These are phyloP conservation scores for Leptura quadrifasciata DNA, from an alignment of 2,888 invertebrate genomes.

Conservation along the genomic window DNA sequence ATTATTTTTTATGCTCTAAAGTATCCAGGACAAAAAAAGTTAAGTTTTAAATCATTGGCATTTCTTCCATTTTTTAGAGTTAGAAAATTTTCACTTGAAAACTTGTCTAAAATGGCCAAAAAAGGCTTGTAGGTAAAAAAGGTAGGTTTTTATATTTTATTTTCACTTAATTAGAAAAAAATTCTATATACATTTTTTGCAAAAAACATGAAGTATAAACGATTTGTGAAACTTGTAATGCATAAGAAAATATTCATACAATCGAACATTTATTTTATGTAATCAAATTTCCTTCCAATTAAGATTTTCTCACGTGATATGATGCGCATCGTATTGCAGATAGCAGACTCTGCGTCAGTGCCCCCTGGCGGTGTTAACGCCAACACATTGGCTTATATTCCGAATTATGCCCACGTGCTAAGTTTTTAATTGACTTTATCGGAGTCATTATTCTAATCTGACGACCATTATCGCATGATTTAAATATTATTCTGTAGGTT, in stretches of 20 bases:
- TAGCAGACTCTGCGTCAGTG: slow-evolving; percentile 46
- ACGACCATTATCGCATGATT: slow-evolving; percentile 58
- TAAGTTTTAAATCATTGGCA: no score
- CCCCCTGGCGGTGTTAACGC: slow-evolving; percentile 45
- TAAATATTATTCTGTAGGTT: slow-evolving; percentile 46
- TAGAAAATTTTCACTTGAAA: no score
- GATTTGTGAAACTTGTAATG: neutral
- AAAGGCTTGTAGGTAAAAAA: no score
- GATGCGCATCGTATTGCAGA: slow-evolving; percentile 36
- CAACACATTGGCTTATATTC: slow-evolving; percentile 47
- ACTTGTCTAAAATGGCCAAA: no score
- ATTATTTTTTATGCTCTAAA: no score
- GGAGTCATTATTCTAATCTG: slow-evolving; percentile 62
- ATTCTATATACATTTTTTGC: no score
- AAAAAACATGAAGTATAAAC: no score
- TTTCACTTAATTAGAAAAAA: no score
- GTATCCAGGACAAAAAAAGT: no score
- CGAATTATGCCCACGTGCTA: slow-evolving; percentile 60
- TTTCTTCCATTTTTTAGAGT: no score
- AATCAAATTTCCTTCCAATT: neutral
- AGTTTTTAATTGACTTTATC: slow-evolving; percentile 63
- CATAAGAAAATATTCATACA: no score
- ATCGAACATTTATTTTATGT: neutral
- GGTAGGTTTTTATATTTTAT: no score
- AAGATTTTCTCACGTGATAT: slow-evolving; percentile 20